Base-by-base conservation (phyloP, 2,797 vertebrate genomes). In the Pangasius djambal region DNA sequence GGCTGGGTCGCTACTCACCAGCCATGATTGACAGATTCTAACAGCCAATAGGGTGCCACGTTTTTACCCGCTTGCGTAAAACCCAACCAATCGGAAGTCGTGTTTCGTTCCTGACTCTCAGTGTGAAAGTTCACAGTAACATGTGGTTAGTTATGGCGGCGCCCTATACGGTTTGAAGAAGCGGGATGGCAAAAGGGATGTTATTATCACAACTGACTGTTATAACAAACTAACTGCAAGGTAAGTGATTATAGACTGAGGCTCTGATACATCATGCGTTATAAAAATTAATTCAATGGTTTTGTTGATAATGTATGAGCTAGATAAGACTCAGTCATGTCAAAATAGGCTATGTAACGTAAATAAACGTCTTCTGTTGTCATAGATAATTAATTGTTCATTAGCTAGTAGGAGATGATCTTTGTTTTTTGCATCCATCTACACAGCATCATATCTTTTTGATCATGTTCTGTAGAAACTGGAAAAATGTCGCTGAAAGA, bases 111-210 rank as follows among this genome's bases (percentile, higher is more conserved):
- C 81, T 90, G 86, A 75, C 37, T 83, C 89, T 87, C 88, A 57
- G 87, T 90, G 92, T 93, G 78, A 94, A 92, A 90, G 94, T 89
- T 89, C 91, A 90, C 86, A 84, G 75, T 20, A 88, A 87, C 93
- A 93, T 89, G 92, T 93, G 92, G 90, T 93, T 65, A 87, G 84
- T 93, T 34, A 94, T 94, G 93, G 93, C 92, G 74, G 93, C 92
- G 89, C 88, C 89, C 92, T 90, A n/a, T 31, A 18, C 50, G 22
- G 40, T 9, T 50, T 67, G 31, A 70, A 50, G 50, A 59, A 63
- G 28, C 83, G 84, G n/a, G 48, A 65, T 75, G 44, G 77, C 3
- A 48, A 86, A 55, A 50, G 4, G 10, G n/a, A 74, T 50, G 57
- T 69, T 82, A 25, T 8, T 48, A 87, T 34, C 20, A 37, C 70